Base-by-base conservation (phyloP, 2,888 invertebrate species). In the Calliopum simillimum region DNA sequence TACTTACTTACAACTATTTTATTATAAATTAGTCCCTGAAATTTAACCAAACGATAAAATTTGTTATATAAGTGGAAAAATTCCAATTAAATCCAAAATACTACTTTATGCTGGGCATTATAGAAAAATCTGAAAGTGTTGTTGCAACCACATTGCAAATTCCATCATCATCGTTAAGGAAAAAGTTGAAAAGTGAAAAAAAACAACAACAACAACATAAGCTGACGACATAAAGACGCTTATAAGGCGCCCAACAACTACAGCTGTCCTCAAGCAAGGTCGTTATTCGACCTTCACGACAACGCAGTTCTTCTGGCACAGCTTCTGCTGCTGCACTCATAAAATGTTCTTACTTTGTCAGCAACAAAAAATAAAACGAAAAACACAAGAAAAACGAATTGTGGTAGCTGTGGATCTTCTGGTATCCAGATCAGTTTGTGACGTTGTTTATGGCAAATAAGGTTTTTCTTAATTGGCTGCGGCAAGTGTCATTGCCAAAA, bases 261-360 rank as follows among this genome's bases (percentile, higher is more conserved):
- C 66, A 70, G 70, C 73, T 69, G 79, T 76, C 81, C 78, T 78
- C 78, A 80, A 79, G 82, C 83, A 83, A 83, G 83, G 83, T 75
- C 84, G 81, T 82, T 78, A 77, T 76, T 78, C 78, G 83, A 83
- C 83, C 83, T 83, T 82, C 79, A 76, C 73, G 63, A 72, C n/a
- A n/a, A n/a, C 53, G 56, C 65, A 64, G 72, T 68, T 14, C 53
- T 21, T 44, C 65, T 33, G 33, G n/a, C n/a, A n/a, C n/a, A n/a
- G n/a, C n/a, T n/a, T 33, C 5, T 8, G 1, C 33, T 33, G 8
- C 33, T 33, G 33, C 4, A 33, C 33, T 33, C 33, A 33, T 33
- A 8, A 33, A 33, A 33, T 33, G 33, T 33, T 33, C 33, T 33
- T 33, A 33, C 8, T 33, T 33, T 8, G 5, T 33, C 8, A 6